Percentiles rank a stretch among this genome's conserved stretches.
These are phyloP conservation scores for Stenotaenia linearis DNA, from an alignment of 2,888 invertebrate genomes.

Conservation along the genomic window DNA sequence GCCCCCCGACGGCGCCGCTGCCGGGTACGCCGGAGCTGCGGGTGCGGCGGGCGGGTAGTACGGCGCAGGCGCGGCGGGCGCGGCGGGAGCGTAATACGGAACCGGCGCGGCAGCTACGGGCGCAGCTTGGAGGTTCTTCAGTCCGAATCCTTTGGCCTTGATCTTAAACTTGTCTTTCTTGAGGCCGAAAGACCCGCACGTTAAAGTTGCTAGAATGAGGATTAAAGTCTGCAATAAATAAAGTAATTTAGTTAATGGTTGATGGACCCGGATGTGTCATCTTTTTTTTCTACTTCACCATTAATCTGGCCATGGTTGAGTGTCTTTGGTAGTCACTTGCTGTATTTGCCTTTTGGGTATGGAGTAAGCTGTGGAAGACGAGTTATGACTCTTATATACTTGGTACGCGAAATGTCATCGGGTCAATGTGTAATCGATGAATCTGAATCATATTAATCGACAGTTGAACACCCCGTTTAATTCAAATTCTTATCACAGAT, in stretches of 20 bases:
- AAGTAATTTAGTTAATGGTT: background rate
- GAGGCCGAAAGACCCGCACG: slow-evolving; percentile 18
- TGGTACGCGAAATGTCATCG: background rate
- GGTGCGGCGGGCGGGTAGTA: background rate
- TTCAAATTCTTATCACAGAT: background rate
- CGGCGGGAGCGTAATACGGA: background rate
- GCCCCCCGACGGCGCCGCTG: background rate
- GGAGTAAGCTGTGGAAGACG: background rate
- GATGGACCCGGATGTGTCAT: background rate
- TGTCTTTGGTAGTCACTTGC: slow-evolving; percentile 8
- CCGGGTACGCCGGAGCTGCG: background rate
- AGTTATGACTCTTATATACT: background rate
- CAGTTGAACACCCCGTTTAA: background rate
- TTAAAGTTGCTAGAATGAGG: background rate
- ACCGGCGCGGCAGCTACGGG: background rate
- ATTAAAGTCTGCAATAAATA: background rate
- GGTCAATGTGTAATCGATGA: background rate
- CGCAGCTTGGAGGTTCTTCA: slow-evolving; percentile 17
- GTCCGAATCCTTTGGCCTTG: slow-evolving; percentile 28
- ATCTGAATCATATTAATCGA: background rate
- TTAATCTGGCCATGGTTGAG: background rate
- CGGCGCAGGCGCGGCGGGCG: background rate
- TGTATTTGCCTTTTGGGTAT: background rate
- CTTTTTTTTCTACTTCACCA: background rate
- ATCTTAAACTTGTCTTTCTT: slow-evolving; percentile 28